These are phyloP conservation scores for Eumerus sabulonum DNA, from an alignment of 2,888 invertebrate genomes.

Conservation along the genomic window DNA sequence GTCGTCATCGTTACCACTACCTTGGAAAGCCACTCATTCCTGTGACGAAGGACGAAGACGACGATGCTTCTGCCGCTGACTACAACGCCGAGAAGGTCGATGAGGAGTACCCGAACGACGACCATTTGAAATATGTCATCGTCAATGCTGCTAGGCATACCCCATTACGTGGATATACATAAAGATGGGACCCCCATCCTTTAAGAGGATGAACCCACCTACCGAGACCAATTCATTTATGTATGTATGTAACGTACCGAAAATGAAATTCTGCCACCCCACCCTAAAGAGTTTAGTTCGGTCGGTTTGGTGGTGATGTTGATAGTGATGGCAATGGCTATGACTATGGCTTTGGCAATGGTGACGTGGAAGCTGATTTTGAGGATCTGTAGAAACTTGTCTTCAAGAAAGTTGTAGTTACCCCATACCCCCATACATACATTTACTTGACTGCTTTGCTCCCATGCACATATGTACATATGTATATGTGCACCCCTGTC, in stretches of 20 bases:
- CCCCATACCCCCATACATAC: slow-evolving; percentile 14
- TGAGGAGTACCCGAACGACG: slow-evolving; percentile 22
- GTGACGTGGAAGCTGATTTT: slow-evolving; percentile 3
- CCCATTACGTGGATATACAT: slow-evolving; percentile 31
- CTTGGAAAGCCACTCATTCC: slow-evolving; percentile 37
- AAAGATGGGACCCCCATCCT: slow-evolving; percentile 42
- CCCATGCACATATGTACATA: not conserved
- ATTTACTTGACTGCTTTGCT: no score
- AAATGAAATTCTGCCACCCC: slow-evolving; percentile 57
- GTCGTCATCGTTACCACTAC: slow-evolving; percentile 9
- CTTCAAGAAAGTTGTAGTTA: slow-evolving; percentile 61
- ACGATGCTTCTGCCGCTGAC: no score
- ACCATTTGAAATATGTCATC: slow-evolving; percentile 69
- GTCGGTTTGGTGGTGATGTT: slow-evolving; percentile 10
- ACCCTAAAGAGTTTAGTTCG: slow-evolving; percentile 42
- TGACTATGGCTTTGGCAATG: no score
- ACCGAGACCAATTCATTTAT: slow-evolving; percentile 51
- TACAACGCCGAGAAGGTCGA: no score
- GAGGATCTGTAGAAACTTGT: slow-evolving; percentile 59
- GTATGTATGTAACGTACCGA: slow-evolving; percentile 53
- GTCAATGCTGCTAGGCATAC: slow-evolving; percentile 67
- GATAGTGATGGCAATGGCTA: not conserved
- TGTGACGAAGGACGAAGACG: slow-evolving; percentile 10
- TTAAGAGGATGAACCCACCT: no score
- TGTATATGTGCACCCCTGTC: not conserved